Percentiles rank a stretch among this genome's conserved stretches.
phyloP scores from a whole-genome alignment of 2,113 vertebrate genomes.

The Megaptera novaeangliae region DNA sequence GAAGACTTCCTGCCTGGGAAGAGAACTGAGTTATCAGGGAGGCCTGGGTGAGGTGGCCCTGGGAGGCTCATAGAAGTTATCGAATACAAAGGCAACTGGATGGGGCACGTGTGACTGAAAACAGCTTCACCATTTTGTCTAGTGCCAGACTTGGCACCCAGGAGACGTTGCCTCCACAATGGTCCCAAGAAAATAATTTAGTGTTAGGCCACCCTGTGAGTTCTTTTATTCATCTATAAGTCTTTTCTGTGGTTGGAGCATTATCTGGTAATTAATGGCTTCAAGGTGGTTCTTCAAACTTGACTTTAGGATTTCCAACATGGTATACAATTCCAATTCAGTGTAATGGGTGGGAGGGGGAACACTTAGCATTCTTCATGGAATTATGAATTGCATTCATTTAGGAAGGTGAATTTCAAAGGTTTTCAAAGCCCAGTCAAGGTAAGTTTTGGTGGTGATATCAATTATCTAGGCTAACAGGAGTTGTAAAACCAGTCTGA shows the following conservation, averaged over 20 bases:
- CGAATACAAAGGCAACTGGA: not conserved
- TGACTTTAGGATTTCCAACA: slow-evolving; percentile 10
- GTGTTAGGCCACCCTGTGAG: slow-evolving; percentile 20
- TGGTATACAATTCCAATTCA: slow-evolving; percentile 31
- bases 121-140: not conserved
- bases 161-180: not conserved
- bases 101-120: not conserved
- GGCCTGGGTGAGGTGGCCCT: not conserved
- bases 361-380: not conserved
- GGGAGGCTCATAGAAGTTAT: not conserved
- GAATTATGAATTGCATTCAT: slow-evolving; percentile 19
- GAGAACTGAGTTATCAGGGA: not conserved
- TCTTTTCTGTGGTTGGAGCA: slow-evolving; percentile 13
- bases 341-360: not conserved
- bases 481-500: slow-evolving; percentile 55
- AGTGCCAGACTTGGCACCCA: not conserved
- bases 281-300: slow-evolving; percentile 17
- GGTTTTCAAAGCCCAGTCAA: slow-evolving; percentile 34
- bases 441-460: slow-evolving; percentile 25
- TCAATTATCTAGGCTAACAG: slow-evolving; percentile 24
- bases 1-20: not conserved
- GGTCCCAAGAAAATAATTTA: not conserved
- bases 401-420: slow-evolving; percentile 39
- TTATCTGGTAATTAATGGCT: slow-evolving; percentile 28
- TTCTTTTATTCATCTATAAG: slow-evolving; percentile 15